phyloP scores from a whole-genome alignment of 2,888 invertebrate genomes.

The Philereme vetulata region DNA sequence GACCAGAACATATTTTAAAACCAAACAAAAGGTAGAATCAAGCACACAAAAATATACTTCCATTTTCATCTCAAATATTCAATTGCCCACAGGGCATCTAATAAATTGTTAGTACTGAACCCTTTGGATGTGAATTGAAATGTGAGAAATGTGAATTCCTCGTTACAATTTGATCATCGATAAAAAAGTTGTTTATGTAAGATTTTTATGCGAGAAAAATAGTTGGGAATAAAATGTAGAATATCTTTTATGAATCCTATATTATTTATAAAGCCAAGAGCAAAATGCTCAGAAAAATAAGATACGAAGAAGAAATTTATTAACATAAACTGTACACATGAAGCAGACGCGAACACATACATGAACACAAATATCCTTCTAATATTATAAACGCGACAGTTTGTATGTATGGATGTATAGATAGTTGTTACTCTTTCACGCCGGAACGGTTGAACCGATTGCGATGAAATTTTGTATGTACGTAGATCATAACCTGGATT shows the following conservation, averaged over 20 bases:
- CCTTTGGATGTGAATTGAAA: slow-evolving; percentile 34
- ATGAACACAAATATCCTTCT: no score
- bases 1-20: no score
- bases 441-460: no score
- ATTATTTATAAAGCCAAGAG: background rate
- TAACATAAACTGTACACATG: no score
- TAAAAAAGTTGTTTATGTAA: slow-evolving; percentile 17
- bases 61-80: slow-evolving; percentile 32
- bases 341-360: no score
- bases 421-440: no score
- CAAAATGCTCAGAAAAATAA: no score
- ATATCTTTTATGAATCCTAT: slow-evolving; percentile 16
- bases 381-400: no score
- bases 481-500: no score
- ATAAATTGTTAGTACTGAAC: slow-evolving; percentile 37
- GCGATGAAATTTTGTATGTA: no score
- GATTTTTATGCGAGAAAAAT: slow-evolving; percentile 23
- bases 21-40: slow-evolving; percentile 4
- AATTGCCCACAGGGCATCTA: slow-evolving; percentile 29
- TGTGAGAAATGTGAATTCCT: slow-evolving; percentile 29
- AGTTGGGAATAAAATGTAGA: slow-evolving; percentile 19
- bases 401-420: no score
- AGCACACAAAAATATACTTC: slow-evolving; percentile 5
- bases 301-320: no score
- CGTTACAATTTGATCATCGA: slow-evolving; percentile 25